Percentiles rank a stretch among this genome's conserved stretches.
Conservation (phyloP, 35 echinoderm and acorn worm genomes). For the Amphiura filiformis region DNA sequence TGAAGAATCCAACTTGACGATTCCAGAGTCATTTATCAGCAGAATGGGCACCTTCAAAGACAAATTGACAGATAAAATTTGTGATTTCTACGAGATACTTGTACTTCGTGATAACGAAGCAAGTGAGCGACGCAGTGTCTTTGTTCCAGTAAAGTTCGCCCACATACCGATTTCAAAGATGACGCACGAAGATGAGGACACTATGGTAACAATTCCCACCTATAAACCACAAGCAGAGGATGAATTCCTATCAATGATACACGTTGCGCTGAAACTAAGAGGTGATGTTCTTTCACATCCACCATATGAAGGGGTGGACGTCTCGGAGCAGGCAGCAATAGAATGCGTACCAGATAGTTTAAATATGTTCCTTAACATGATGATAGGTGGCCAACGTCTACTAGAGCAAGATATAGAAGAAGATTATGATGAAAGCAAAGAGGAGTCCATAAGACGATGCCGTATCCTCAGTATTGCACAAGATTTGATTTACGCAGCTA, state of each 20-base stretch:
- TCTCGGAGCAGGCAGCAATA: conserved; percentile 6
- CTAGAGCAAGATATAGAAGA: background rate
- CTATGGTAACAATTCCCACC: background rate
- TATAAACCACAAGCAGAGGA: conserved; percentile 3
- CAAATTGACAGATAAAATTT: background rate
- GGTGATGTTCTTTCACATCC: background rate
- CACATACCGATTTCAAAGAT: background rate
- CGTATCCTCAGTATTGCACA: conserved; percentile 42
- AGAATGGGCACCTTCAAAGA: conserved; percentile 28
- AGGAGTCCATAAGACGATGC: background rate
- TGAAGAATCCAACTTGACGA: background rate
- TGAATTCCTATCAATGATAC: conserved; percentile 25
- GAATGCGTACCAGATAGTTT: conserved; percentile 32
- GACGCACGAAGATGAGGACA: background rate
- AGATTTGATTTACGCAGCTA: conserved; percentile 39
- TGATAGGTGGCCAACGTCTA: background rate
- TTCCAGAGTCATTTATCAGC: conserved; percentile 12
- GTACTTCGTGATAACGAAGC: background rate
- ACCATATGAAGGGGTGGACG: background rate
- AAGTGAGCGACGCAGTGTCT: background rate
- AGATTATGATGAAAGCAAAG: conserved; percentile 4
- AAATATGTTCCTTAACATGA: conserved; percentile 18
- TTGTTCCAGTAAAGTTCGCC: conserved; percentile 19
- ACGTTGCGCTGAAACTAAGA: conserved; percentile 28
- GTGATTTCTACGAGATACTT: conserved; percentile 17